Conservation (phyloP, 2,888 invertebrate genomes). For the Rotaria macrura region DNA sequence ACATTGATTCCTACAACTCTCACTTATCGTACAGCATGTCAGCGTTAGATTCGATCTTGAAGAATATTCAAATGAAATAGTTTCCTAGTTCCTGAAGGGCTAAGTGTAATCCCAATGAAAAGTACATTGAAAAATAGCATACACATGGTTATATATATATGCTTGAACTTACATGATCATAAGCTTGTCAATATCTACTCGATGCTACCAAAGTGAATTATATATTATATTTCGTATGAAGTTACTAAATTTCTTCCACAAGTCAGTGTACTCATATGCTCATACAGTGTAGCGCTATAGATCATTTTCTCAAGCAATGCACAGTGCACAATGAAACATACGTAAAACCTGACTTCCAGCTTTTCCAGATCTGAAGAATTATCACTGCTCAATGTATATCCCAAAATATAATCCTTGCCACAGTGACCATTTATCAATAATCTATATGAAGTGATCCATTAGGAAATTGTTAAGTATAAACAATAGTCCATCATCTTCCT, state of each 20-base stretch:
- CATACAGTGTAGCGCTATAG: background rate
- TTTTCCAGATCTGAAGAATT: no score
- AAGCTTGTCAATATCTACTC: background rate
- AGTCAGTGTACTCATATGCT: background rate
- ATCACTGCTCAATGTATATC: no score
- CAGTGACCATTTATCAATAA: no score
- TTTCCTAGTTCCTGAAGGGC: background rate
- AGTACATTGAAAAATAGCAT: background rate
- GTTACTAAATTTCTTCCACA: background rate
- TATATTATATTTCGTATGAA: background rate
- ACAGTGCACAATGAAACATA: background rate
- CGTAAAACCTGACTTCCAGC: background rate
- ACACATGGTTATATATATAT: background rate
- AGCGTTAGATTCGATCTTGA: background rate
- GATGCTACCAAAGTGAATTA: background rate
- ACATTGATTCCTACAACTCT: background rate
- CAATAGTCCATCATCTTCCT: no score
- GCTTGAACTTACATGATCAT: background rate
- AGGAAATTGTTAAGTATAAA: no score
- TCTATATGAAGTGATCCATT: no score
- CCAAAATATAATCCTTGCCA: no score
- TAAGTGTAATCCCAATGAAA: background rate
- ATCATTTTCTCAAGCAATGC: background rate
- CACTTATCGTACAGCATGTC: background rate
- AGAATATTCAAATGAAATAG: background rate